Conservation (phyloP, 2,113 vertebrate species). For the Alethe diademata region DNA sequence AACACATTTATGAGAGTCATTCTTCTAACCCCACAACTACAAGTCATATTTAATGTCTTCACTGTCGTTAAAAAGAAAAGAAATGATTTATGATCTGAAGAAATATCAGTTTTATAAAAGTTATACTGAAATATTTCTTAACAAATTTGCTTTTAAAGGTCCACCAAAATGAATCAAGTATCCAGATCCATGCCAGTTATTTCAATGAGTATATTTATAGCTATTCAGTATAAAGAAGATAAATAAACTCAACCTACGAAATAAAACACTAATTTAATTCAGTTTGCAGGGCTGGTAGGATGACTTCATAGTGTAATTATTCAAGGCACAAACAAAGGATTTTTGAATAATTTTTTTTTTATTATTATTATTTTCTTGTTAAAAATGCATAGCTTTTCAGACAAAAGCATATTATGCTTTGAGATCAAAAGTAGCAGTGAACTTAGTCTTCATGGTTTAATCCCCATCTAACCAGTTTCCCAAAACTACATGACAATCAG, state of each 20-base stretch:
- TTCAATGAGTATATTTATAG: background rate
- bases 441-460: background rate
- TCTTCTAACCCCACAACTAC: background rate
- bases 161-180: background rate
- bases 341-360: background rate
- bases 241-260: background rate
- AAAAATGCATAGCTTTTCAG: background rate
- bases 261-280: background rate
- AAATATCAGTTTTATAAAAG: background rate
- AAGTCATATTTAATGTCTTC: background rate
- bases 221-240: background rate
- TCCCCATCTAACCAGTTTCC: background rate
- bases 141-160: background rate
- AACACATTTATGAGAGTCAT: constrained; percentile 25
- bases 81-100: background rate
- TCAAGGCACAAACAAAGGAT: background rate
- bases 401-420: background rate
- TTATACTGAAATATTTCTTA: background rate
- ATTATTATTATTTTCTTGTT: background rate
- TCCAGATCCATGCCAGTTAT: background rate
- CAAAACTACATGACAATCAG: background rate
- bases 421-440: background rate
- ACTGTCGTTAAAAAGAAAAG: background rate
- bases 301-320: background rate
- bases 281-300: background rate